Conservation (phyloP, 2,797 vertebrate genomes). For the Trematomus bernacchii region DNA sequence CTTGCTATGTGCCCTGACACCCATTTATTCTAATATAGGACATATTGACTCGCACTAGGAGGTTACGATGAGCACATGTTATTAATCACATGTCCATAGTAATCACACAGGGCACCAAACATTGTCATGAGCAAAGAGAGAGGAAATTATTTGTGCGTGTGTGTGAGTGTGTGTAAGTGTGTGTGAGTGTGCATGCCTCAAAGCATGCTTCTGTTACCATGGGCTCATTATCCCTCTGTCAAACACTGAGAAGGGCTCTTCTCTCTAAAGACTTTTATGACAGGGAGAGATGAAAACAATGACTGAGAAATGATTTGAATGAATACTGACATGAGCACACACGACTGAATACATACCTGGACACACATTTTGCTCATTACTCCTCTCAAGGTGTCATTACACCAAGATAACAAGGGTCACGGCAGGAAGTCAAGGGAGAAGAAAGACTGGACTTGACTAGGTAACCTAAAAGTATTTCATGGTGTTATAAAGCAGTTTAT, state of each 20-base stretch:
- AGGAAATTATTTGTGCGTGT: constrained; percentile 10
- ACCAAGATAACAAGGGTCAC: constrained; percentile 11
- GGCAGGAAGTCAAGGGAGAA: constrained; percentile 8
- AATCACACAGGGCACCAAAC: constrained; percentile 42
- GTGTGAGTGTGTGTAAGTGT: constrained; percentile 6
- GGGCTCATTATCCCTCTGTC: constrained; percentile 50
- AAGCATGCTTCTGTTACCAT: constrained; percentile 40
- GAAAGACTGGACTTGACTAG: neutral
- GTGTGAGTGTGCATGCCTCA: constrained; percentile 9
- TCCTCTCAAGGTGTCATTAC: constrained; percentile 6
- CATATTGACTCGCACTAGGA: constrained; percentile 40
- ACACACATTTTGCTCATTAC: constrained; percentile 16
- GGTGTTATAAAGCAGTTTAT: neutral
- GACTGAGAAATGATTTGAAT: constrained; percentile 37
- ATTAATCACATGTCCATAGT: constrained; percentile 51
- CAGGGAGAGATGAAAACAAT: constrained; percentile 47
- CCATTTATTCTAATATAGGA: constrained; percentile 57
- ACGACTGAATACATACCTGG: neutral
- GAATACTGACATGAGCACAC: constrained; percentile 12
- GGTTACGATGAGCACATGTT: constrained; percentile 41
- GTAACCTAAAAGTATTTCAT: neutral
- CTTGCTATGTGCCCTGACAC: constrained; percentile 34
- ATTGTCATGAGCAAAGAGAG: constrained; percentile 34
- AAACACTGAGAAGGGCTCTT: constrained; percentile 27
- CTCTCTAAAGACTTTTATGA: constrained; percentile 30